Base-by-base conservation (phyloP, 2,888 invertebrate species). In the Protodeltote pygarga region DNA sequence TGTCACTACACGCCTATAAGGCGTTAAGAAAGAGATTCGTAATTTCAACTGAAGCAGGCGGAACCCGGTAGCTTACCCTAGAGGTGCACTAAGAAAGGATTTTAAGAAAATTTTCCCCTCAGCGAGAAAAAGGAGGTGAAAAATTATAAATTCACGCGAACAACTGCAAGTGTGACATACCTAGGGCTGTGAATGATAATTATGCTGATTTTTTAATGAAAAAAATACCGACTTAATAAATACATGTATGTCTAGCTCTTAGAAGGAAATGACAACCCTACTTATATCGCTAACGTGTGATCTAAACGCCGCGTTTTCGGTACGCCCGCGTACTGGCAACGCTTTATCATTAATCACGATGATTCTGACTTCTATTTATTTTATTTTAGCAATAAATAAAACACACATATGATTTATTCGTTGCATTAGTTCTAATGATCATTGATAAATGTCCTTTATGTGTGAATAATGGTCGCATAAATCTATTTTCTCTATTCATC, bases 271-370 rank as follows among this genome's bases (percentile, higher is more conserved):
- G 62, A 24, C 55, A 58, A n/a, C 57, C 57, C 57, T 58, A 62
- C 1, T 20, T 3, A 41, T 75, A 81, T 79, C 75, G 49, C 61
- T 33, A 68, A 67, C 65, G 70, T 75, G 68, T 71, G 74, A 75
- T 79, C 72, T 73, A 63, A 71, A 67, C 59, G 64, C 64, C 40
- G 42, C 51, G 63, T 64, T 69, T 73, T 68, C 48, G 64, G 66
- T 69, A 63, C 65, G 62, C 65, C 58, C 55, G 59, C 53, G 61
- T 71, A 65, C 62, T 54, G 64, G 62, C 50, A 52, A 53, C 54
- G 57, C 46, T 52, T 65, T 61, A 63, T 65, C 71, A 66, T 73
- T 65, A 70, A 72, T 69, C 59, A 65, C 40, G 49, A 65, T 69
- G 65, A 62, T 65, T 25, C 47, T 53, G 49, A 50, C 62, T 62